Conservation (phyloP, 2,113 vertebrate species). For the Piliocolobus tephrosceles region DNA sequence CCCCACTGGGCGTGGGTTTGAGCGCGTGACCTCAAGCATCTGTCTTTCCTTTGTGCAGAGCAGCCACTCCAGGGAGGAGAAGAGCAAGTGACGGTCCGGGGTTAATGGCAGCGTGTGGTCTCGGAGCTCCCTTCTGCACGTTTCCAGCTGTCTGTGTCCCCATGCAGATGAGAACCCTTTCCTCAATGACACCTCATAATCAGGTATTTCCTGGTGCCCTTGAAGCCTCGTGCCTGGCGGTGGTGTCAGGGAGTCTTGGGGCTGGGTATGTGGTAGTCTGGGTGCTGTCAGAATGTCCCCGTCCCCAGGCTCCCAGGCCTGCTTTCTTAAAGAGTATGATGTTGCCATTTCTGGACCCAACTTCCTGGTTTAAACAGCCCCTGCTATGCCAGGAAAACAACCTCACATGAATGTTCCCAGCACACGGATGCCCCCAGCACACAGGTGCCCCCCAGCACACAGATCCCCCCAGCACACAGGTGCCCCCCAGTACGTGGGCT, state of each 20-base stretch:
- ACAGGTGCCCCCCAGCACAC: too few relatives aligned
- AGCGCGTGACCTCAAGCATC: background rate
- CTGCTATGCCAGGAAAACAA: background rate
- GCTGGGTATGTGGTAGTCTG: background rate
- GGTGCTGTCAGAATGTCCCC: too few relatives aligned
- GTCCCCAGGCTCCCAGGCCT: background rate
- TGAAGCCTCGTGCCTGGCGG: rapidly evolving
- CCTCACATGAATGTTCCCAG: background rate
- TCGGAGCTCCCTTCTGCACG: background rate
- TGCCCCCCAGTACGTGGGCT: too few relatives aligned
- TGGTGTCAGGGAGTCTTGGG: background rate
- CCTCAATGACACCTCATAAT: background rate
- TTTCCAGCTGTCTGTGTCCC: background rate
- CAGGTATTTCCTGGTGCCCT: background rate
- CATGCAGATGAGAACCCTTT: background rate
- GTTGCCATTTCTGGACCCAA: background rate
- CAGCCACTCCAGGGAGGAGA: background rate
- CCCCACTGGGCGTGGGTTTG: background rate
- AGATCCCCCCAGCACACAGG: too few relatives aligned
- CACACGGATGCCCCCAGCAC: too few relatives aligned
- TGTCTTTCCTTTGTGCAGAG: background rate
- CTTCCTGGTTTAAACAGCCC: background rate
- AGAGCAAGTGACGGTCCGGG: rapidly evolving
- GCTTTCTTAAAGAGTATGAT: background rate
- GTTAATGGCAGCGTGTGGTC: background rate